Conservation (phyloP, 1,140 invertebrate species). For the Meloidogyne exigua region DNA sequence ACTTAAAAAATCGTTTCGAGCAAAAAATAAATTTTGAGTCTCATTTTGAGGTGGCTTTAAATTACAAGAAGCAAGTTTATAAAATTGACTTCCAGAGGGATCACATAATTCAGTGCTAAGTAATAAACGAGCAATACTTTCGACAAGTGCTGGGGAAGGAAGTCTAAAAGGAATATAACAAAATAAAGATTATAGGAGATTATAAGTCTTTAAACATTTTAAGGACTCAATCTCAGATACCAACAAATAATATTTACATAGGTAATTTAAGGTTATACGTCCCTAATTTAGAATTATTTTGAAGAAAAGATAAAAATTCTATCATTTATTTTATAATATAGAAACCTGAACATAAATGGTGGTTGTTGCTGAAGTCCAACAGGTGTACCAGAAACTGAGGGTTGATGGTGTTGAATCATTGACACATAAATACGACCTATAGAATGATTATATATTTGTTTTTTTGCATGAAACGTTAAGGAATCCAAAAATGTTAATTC, state of each 20-base stretch:
- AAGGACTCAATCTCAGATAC: too few relatives aligned
- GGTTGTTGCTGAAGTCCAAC: not conserved
- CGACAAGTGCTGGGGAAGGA: conserved; percentile 26
- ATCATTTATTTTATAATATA: too few relatives aligned
- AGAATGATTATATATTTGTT: conserved; percentile 28
- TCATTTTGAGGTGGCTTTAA: not conserved
- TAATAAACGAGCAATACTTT: conserved; percentile 27
- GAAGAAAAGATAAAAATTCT: too few relatives aligned
- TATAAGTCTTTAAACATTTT: too few relatives aligned
- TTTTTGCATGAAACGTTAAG: conserved; percentile 48
- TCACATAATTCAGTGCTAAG: conserved; percentile 28
- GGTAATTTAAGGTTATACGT: too few relatives aligned
- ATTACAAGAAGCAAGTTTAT: not conserved
- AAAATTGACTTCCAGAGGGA: not conserved
- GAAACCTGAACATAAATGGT: not conserved
- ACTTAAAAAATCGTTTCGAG: conserved; percentile 11
- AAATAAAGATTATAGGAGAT: too few relatives aligned
- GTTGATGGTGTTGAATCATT: not conserved
- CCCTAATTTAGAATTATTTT: too few relatives aligned
- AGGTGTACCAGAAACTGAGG: too few relatives aligned
- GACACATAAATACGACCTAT: not conserved
- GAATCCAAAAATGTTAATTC: conserved; percentile 46
- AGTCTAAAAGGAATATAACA: not conserved
- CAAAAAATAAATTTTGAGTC: conserved; percentile 8
- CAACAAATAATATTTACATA: too few relatives aligned